Percentiles rank a stretch among this genome's conserved stretches.
Evolutionary conservation across 2,113 vertebrate genomes (phyloP).

Genomic region (Crotalus horridus): DNA sequence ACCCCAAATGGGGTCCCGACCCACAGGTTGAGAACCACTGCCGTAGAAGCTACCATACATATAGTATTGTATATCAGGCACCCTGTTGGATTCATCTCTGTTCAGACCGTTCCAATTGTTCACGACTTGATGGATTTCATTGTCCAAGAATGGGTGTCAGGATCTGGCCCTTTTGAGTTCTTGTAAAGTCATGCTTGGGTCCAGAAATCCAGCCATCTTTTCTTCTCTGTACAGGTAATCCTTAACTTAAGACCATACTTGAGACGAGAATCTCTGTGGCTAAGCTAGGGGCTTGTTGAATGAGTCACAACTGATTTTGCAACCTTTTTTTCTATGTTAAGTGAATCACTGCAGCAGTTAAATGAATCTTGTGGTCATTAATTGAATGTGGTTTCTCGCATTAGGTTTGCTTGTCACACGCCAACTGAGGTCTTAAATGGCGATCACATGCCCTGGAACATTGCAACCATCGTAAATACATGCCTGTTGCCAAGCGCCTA

Average conservation of each 20-base stretch:
- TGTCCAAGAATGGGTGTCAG: background rate
- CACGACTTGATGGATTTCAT: background rate
- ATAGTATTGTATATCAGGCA: background rate
- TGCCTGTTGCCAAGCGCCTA: background rate
- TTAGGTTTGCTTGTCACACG: too few relatives aligned
- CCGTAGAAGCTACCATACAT: background rate
- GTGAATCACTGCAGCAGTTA: background rate
- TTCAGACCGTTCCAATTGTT: background rate
- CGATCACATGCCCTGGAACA: too few relatives aligned
- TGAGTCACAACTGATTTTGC: background rate
- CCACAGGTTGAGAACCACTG: too few relatives aligned
- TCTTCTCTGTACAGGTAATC: background rate
- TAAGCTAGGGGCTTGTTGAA: background rate
- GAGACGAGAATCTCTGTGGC: background rate
- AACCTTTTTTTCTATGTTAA: background rate
- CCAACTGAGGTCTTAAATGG: too few relatives aligned
- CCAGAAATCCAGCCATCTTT: background rate
- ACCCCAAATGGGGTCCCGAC: too few relatives aligned
- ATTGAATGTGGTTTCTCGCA: too few relatives aligned
- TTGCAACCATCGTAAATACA: too few relatives aligned
- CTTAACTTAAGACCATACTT: background rate
- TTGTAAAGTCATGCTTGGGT: background rate
- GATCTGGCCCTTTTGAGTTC: background rate
- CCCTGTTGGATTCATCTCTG: background rate
- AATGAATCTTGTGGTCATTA: too few relatives aligned